Evolutionary conservation across 2,113 vertebrate genomes (phyloP).

Genomic region (Sphaerodactylus townsendi): DNA sequence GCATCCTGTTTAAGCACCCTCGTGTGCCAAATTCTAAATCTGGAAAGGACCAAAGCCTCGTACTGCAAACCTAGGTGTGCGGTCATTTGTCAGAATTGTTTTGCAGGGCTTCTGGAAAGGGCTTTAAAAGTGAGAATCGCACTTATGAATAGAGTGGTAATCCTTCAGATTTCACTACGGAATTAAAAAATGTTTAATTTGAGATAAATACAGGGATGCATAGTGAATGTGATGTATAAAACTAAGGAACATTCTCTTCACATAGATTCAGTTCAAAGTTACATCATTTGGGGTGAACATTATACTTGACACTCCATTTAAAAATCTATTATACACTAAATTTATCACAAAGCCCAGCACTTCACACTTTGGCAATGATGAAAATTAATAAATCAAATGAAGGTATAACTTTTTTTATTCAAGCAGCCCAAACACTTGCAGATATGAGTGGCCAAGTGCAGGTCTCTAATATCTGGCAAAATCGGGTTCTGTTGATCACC

Average conservation of each 20-base stretch:
- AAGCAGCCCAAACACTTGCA: slow-evolving; percentile 37
- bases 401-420: slow-evolving; percentile 19
- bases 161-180: neutral
- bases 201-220: neutral
- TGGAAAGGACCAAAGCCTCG: no score
- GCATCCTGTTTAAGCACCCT: neutral
- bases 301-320: neutral
- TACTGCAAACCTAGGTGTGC: neutral
- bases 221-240: neutral
- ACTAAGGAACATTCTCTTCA: neutral
- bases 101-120: neutral
- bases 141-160: neutral
- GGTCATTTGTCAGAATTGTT: neutral
- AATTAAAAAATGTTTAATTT: neutral
- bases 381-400: slow-evolving; percentile 8
- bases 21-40: neutral
- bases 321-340: neutral
- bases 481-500: neutral
- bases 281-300: neutral
- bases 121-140: slow-evolving; percentile 13
- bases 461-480: neutral
- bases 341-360: neutral
- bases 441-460: neutral
- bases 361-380: neutral
- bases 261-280: neutral